phyloP scores from a whole-genome alignment of 2,888 invertebrate genomes.

The Nemapogon koenigi region DNA sequence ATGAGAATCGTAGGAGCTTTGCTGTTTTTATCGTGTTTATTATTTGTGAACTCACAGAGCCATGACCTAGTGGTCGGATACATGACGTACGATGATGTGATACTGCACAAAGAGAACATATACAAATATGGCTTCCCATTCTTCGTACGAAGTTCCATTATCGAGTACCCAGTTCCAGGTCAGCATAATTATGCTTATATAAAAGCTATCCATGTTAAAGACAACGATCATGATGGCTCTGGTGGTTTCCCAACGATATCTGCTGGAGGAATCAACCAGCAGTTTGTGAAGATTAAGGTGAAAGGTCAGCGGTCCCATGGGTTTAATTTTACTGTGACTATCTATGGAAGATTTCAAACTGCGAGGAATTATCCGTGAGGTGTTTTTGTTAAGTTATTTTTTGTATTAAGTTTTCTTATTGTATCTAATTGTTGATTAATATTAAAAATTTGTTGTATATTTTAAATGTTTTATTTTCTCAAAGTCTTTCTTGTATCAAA shows the following conservation, averaged over 20 bases:
- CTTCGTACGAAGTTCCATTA: conserved; percentile 31
- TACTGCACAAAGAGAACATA: conserved; percentile 36
- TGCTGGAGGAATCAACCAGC: conserved; percentile 47
- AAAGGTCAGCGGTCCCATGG: conserved; percentile 45
- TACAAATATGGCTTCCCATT: conserved; percentile 48
- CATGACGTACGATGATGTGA: conserved; percentile 39
- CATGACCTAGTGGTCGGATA: conserved; percentile 41
- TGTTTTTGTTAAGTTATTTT: too few relatives aligned
- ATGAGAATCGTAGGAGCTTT: not conserved
- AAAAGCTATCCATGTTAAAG: conserved; percentile 39
- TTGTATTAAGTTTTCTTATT: too few relatives aligned
- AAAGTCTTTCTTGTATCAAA: too few relatives aligned
- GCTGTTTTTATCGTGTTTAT: conserved; percentile 2
- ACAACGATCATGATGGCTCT: conserved; percentile 34
- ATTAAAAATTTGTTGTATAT: too few relatives aligned
- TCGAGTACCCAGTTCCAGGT: conserved; percentile 44
- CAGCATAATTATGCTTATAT: conserved; percentile 40
- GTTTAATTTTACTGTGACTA: conserved; percentile 47
- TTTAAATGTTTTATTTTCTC: too few relatives aligned
- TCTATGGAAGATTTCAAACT: conserved; percentile 52
- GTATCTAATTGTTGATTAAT: too few relatives aligned
- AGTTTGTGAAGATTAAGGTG: conserved; percentile 45
- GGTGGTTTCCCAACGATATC: conserved; percentile 45
- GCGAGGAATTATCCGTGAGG: too few relatives aligned
- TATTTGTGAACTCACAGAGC: conserved; percentile 27